Evolutionary conservation across 2,888 invertebrate species (phyloP), one percentile per base, ranked within the genome.

Genomic region (Allacma fusca): DNA sequence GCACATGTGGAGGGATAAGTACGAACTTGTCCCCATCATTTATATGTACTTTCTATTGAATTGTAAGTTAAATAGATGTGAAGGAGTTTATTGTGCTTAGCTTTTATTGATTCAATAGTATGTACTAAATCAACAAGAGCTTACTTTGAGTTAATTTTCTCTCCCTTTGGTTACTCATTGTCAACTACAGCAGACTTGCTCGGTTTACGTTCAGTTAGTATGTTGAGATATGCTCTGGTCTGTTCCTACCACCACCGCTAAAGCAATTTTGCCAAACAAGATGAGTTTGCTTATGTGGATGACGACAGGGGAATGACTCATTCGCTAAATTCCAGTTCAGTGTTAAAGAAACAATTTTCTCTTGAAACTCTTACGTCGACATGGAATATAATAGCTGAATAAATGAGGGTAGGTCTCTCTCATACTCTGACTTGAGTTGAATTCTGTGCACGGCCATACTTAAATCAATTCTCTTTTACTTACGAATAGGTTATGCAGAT

Each of bases 231-330:
- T 34, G 34, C 9, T 34, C 34, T 34, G 34, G 34, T 34, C 34
- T 34, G 34, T 34, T 34, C 34, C 34, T 34, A 7, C 34, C 34
- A 34, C 50, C 50, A 50, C 50, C 50, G 50, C 50, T 50, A 50
- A 50, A 50, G 2, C 34, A 34, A 50, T 50, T 50, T 50, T 50
- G 50, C 50, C 50, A 50, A 50, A n/a, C 50, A 50, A 50, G 50
- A 50, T 50, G 50, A 50, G 50, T 50, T 50, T 50, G 50, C 50
- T 50, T 50, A 16, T 23, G 62, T 62, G 62, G 62, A 62, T 62
- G 62, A 65, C 65, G 65, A n/a, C 29, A 28, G 65, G 26, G 65
- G 26, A 65, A 28, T 65, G 65, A 65, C 23, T 65, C 65, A 65
- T 65, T 65, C 65, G 26, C 29, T 28, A 24, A 65, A 65, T 65